phyloP scores from a whole-genome alignment of 92 coral and sea anemone genomes.

The Meandrina meandrites region DNA sequence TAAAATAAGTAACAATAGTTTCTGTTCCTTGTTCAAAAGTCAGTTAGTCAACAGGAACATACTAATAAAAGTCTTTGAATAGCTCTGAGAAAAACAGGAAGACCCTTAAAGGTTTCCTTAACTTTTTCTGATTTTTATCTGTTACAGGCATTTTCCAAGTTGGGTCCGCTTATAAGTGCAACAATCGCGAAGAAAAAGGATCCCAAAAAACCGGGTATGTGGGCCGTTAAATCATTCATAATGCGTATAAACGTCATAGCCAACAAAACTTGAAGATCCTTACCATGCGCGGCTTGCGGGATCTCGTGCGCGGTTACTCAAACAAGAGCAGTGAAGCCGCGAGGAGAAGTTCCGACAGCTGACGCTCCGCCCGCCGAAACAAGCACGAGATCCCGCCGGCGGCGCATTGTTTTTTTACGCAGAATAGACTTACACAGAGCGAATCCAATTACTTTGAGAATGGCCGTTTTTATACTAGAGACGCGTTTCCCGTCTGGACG shows the following conservation, averaged over 20 bases:
- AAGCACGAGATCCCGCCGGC: too few relatives aligned
- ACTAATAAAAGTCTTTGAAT: not conserved
- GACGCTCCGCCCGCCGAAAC: too few relatives aligned
- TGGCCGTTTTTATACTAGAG: too few relatives aligned
- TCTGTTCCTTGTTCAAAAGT: not conserved
- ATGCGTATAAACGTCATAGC: not conserved
- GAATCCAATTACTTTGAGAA: too few relatives aligned
- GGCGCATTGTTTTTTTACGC: too few relatives aligned
- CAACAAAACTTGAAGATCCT: not conserved
- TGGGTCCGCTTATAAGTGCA: constrained; percentile 72
- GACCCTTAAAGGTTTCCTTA: not conserved
- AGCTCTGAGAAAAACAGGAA: not conserved
- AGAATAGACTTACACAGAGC: too few relatives aligned
- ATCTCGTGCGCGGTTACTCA: too few relatives aligned
- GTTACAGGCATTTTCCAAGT: constrained; percentile 67
- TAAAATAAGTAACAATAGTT: too few relatives aligned
- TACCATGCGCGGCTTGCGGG: not conserved
- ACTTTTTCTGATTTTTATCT: not conserved
- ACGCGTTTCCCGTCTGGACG: too few relatives aligned
- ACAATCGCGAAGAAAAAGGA: constrained; percentile 92
- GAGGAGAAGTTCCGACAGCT: too few relatives aligned
- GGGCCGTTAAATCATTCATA: too few relatives aligned
- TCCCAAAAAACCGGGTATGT: constrained; percentile 80
- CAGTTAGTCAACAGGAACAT: not conserved
- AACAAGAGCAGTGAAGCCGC: too few relatives aligned